Percentiles rank a stretch among this genome's conserved stretches.
Conservation (phyloP, 2,797 vertebrate genomes). For the Acridotheres tristis region DNA sequence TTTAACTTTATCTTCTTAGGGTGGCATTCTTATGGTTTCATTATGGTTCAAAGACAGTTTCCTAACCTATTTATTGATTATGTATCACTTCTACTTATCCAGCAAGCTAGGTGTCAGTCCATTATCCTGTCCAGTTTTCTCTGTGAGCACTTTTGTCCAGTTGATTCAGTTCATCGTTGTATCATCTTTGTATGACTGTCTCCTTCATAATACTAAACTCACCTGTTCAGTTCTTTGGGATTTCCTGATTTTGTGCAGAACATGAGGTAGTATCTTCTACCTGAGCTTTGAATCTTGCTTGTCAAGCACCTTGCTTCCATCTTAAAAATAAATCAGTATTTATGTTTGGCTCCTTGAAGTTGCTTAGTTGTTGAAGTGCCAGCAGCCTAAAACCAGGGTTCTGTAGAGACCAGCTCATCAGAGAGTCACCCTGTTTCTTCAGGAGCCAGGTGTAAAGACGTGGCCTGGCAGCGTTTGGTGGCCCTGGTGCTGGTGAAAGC, state of each 20-base stretch:
- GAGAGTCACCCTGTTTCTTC: not conserved
- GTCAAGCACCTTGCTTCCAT: not conserved
- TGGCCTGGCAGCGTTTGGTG: not conserved
- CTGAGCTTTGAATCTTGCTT: not conserved
- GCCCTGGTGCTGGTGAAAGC: rapidly evolving
- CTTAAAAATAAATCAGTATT: not conserved
- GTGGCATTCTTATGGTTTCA: not conserved
- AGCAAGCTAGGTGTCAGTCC: rapidly evolving
- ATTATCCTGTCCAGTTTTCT: not conserved
- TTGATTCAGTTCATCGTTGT: not conserved
- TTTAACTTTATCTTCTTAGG: not conserved
- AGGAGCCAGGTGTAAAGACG: rapidly evolving
- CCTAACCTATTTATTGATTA: not conserved
- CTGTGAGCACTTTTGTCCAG: not conserved
- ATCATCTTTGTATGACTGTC: not conserved
- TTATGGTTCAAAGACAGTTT: not conserved
- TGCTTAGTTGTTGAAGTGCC: not conserved
- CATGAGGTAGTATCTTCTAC: not conserved
- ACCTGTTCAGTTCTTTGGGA: not conserved
- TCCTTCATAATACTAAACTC: not conserved
- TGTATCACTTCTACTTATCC: not conserved
- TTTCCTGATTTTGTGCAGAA: not conserved
- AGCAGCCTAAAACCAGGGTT: not conserved
- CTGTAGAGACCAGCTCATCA: not conserved
- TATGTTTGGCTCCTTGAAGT: not conserved